Base-by-base conservation (phyloP, 2,888 invertebrate genomes). In the Gari tellinella region DNA sequence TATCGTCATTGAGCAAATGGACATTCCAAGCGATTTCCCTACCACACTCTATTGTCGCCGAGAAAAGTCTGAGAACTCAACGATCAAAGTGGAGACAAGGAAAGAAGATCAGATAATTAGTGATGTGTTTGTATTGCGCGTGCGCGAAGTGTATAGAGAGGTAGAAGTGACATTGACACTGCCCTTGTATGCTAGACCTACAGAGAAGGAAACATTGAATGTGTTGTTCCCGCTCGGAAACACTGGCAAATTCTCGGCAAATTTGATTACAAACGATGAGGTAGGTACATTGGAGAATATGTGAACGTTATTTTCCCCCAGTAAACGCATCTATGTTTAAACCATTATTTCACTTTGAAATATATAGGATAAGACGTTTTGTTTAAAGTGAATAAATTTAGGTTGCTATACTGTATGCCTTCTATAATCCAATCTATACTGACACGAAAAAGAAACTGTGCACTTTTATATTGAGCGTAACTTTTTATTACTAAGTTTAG, bases 81-180 rank as follows among this genome's bases (percentile, higher is more conserved):
- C 55, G 7, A 40, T 64, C 3, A 48, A 23, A 4, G 37, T 64
- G 12, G 14, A 38, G 1, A 64, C 26, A 10, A 48, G 48, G 0
- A 17, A n/a, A 8, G 64, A 64, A 17, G 55, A 64, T 25, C 55
- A 64, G 37, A 45, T 64, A 21, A 15, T 64, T 1, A 64, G 64
- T 46, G 64, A 64, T 19, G 64, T 64, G 15, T 64, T 46, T 46
- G 45, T 46, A 19, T 23, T 64, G 19, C 55, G 64, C 1, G 48
- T 64, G 7, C 45, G 56, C 25, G 64, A 64, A 23, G 64, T 55
- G 25, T 55, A 55, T 23, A 45, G 55, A 46, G 64, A 64, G 12
- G 2, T 64, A 15, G 38, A 31, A 37, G 25, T 46, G 0, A 15
- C 19, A 1, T 26, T 64, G 21, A 52, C 37, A 21, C 31, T 64